Evolutionary conservation across 1,140 invertebrate genomes (phyloP), one percentile per base, ranked within the genome.

Genomic region (Hestina assimilis): DNA sequence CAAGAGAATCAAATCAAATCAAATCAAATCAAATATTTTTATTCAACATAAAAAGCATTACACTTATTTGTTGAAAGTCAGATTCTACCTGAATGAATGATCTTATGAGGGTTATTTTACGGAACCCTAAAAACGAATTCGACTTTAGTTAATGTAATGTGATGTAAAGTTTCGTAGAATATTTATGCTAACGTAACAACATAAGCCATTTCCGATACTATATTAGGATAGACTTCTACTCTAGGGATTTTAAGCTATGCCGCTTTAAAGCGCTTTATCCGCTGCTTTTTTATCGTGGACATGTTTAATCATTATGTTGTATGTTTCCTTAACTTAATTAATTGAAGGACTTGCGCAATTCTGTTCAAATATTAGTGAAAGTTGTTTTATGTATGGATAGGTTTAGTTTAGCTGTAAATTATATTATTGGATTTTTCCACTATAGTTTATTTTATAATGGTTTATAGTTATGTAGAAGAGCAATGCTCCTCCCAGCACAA

Each of bases 221-320:
- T 54, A 54, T 54, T 46, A 45, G 52, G 52, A 12, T 33, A 43
- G 29, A 33, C 14, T 26, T 40, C 33, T 21, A 19, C 33, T 26
- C 14, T 8, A 12, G n/a, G 41, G 23, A 43, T 43, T 43, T 23
- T 6, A 51, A 33, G 31, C 9, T 2, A 41, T 31, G 24, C 23
- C 11, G 45, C 29, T 31, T 33, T 48, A 35, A 35, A 35, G 12
- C 15, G 17, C 8, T 14, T 26, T 15, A 33, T 48, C 45, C 45
- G 29, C 15, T 14, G 15, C 19, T 21, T 48, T 35, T 48, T 33
- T 46, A 19, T 29, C 19, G 17, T 47, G 12, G 9, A 19, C 11
- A 17, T 4, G 33, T 38, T 38, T 11, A 38, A 17, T 48, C 20
- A 33, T 19, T 19, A 21, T 19, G 17, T 19, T 17, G 12, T 33